Conservation (phyloP, 2,113 vertebrate species). For the Chelonoidis abingdonii region DNA sequence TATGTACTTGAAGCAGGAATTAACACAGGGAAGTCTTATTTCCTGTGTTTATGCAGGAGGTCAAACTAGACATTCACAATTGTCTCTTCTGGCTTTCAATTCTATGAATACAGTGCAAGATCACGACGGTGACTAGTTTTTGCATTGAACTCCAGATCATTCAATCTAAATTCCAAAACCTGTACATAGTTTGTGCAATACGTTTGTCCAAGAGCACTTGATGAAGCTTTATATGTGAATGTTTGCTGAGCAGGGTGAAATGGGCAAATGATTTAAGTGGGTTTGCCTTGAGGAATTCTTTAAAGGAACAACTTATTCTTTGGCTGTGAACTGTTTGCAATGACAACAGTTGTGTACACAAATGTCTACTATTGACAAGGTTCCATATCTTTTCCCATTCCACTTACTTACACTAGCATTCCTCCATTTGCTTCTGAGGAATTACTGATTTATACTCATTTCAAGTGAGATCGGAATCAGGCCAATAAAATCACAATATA, state of each 20-base stretch:
- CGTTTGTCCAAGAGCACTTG: not conserved
- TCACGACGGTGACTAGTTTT: not conserved
- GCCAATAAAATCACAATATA: not conserved
- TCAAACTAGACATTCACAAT: not conserved
- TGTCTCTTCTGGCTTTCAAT: not conserved
- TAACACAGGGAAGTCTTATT: not conserved
- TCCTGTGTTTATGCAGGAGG: not conserved
- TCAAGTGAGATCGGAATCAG: not conserved
- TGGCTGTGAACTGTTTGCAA: not conserved
- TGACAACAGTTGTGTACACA: not conserved
- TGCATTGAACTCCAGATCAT: not conserved
- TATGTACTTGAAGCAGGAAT: not conserved
- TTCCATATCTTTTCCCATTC: not conserved
- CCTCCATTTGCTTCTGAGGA: not conserved
- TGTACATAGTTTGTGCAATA: not conserved
- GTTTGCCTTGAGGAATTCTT: not conserved
- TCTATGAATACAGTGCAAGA: not conserved
- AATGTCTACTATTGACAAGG: not conserved
- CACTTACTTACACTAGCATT: not conserved
- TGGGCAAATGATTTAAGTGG: not conserved
- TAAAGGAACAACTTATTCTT: not conserved
- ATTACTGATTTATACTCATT: not conserved
- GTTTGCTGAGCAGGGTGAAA: not conserved
- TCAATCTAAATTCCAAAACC: not conserved
- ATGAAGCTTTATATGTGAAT: not conserved